Base-by-base conservation (phyloP, 1,140 invertebrate species). In the Apocrypta bakeri region DNA sequence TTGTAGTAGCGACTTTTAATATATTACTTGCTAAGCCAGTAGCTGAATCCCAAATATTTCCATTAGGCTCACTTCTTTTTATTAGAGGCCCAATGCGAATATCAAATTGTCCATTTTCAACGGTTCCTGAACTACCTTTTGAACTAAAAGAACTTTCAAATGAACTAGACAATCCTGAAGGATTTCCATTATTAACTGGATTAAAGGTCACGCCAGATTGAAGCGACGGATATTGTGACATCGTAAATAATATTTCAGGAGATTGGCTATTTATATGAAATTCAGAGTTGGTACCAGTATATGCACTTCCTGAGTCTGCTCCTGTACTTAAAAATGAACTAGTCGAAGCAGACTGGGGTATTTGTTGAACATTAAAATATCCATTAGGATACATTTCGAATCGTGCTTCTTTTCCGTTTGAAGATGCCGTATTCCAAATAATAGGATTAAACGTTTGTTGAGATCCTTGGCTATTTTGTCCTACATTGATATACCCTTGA, bases 21-120 rank as follows among this genome's bases (percentile, higher is more conserved):
- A 71, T 71, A 42, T 63, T 79, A 56, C 42, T 40, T 56, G 77
- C 77, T 48, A 79, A 69, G 21, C 17, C 42, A 61, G 12, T 71
- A 0, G 42, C 64, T 0, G 77, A 71, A 31, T 56, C 17, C 77
- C 77, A 79, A 56, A 76, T 21, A 25, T 31, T 33, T 56, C 21
- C 42, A 25, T 17, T 2, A 17, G 42, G 14, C 1, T 3, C 42
- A 4, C 17, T 48, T 17, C 14, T 48, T 48, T 48, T 48, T 2
- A 48, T 17, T 48, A 48, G 12, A 48, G 42, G 14, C 21, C 42
- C 3, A 37, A n/a, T n/a, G n/a, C 33, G 33, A 37, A 4, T 37
- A 9, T 37, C 9, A 37, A 37, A 37, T 4, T 37, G 2, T 37
- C 2, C 2, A 37, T 37, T 37, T 4, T 37, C 33, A n/a, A n/a